Conservation (phyloP, 1,140 invertebrate genomes). For the Dendrolimus kikuchii region DNA sequence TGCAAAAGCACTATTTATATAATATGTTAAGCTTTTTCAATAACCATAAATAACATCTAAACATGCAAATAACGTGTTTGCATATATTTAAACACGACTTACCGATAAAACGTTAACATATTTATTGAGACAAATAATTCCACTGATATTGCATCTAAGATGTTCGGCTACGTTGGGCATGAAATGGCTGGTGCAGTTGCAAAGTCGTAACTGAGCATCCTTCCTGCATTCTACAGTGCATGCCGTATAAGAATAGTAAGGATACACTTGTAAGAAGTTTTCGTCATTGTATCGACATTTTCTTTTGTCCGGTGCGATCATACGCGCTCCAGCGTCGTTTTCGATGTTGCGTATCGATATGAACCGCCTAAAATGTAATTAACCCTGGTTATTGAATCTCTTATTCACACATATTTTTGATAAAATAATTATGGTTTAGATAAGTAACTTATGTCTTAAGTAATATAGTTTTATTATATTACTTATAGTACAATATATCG, state of each 20-base stretch:
- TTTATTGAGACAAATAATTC: slow-evolving; percentile 76
- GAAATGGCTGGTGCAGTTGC: slow-evolving; percentile 79
- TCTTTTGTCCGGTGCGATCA: slow-evolving; percentile 71
- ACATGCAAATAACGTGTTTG: neutral
- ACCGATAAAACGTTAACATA: slow-evolving; percentile 76
- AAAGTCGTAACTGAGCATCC: slow-evolving; percentile 73
- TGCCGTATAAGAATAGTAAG: slow-evolving; percentile 78
- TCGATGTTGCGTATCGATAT: slow-evolving; percentile 74
- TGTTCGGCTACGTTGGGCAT: slow-evolving; percentile 73
- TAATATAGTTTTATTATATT: too few species aligned
- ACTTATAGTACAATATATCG: too few species aligned
- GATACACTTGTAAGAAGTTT: slow-evolving; percentile 75
- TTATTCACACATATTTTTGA: too few species aligned
- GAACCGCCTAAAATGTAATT: slow-evolving; percentile 51
- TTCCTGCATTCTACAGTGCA: slow-evolving; percentile 80
- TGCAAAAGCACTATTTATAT: too few species aligned
- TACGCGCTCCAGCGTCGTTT: slow-evolving; percentile 72
- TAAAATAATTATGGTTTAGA: too few species aligned
- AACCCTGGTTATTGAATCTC: too few species aligned
- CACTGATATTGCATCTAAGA: slow-evolving; percentile 50
- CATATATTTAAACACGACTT: slow-evolving; percentile 14
- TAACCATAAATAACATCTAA: neutral
- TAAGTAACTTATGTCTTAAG: too few species aligned
- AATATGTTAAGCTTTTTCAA: too few species aligned
- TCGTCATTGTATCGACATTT: slow-evolving; percentile 79